These are phyloP conservation scores for Callosobruchus maculatus DNA, from an alignment of 2,888 invertebrate genomes.

Conservation along the genomic window DNA sequence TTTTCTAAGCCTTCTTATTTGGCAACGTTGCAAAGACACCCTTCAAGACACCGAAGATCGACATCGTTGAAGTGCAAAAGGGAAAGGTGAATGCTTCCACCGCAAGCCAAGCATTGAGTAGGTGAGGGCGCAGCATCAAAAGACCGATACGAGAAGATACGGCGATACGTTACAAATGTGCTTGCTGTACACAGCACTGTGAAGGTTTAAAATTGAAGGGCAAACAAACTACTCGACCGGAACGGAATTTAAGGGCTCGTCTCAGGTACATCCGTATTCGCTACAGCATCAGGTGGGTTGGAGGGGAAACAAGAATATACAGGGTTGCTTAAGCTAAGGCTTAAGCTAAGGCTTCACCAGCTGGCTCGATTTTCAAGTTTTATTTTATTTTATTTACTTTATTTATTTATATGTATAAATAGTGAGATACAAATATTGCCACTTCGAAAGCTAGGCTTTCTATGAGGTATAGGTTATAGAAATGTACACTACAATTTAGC, in stretches of 20 bases:
- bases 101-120: background rate
- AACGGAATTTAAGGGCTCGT: background rate
- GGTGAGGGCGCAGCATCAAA: background rate
- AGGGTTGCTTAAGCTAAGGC: too few relatives aligned
- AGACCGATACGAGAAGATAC: background rate
- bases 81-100: background rate
- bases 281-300: background rate
- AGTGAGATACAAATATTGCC: too few relatives aligned
- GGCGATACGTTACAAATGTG: background rate
- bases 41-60: background rate
- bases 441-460: too few relatives aligned
- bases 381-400: too few relatives aligned
- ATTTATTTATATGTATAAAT: too few relatives aligned
- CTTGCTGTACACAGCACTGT: background rate
- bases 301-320: background rate
- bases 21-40: background rate
- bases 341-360: too few relatives aligned
- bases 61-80: background rate
- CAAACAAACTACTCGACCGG: background rate
- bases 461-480: too few relatives aligned
- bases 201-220: background rate
- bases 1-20: too few relatives aligned
- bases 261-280: background rate
- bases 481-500: too few relatives aligned
- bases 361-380: too few relatives aligned